Percentiles rank a stretch among this genome's conserved stretches.
Conservation (phyloP, 2,888 invertebrate species). For the Flexamia atlantica region DNA sequence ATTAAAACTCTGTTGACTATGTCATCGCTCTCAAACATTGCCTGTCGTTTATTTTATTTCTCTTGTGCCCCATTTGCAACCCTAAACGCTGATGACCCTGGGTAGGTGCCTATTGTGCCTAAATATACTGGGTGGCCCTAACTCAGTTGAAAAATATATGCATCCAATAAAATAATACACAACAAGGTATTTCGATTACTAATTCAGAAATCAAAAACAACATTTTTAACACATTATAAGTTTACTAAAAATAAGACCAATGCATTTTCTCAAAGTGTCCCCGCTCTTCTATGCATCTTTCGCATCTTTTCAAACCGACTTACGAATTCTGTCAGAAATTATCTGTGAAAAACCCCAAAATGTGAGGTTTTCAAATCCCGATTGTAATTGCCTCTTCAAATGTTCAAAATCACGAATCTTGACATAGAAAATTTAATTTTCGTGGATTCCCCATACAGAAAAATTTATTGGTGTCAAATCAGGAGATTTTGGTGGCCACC, state of each 20-base stretch:
- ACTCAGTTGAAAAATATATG: constrained; percentile 6
- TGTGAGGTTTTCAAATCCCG: constrained; percentile 56
- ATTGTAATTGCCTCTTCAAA: constrained; percentile 51
- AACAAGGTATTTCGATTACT: constrained; percentile 8
- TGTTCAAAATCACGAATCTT: constrained; percentile 60
- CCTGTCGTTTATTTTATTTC: no score
- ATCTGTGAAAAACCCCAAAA: no score
- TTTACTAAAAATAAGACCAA: constrained; percentile 35
- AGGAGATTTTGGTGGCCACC: constrained; percentile 47
- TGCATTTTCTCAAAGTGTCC: constrained; percentile 24
- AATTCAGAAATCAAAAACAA: constrained; percentile 32
- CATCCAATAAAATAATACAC: constrained; percentile 53
- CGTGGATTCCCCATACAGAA: constrained; percentile 55
- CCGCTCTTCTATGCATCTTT: constrained; percentile 33
- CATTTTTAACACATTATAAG: constrained; percentile 44
- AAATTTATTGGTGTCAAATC: constrained; percentile 56
- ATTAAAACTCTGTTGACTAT: no score
- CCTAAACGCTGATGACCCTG: no score
- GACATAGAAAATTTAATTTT: constrained; percentile 2
- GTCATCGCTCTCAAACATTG: no score
- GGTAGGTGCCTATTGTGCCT: no score
- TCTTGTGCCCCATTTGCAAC: no score
- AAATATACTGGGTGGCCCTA: constrained; percentile 4
- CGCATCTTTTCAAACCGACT: constrained; percentile 39
- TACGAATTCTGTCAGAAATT: constrained; percentile 37